These are phyloP conservation scores for Nephrotoma flavescens DNA, from an alignment of 2,888 invertebrate species.

Conservation along the genomic window DNA sequence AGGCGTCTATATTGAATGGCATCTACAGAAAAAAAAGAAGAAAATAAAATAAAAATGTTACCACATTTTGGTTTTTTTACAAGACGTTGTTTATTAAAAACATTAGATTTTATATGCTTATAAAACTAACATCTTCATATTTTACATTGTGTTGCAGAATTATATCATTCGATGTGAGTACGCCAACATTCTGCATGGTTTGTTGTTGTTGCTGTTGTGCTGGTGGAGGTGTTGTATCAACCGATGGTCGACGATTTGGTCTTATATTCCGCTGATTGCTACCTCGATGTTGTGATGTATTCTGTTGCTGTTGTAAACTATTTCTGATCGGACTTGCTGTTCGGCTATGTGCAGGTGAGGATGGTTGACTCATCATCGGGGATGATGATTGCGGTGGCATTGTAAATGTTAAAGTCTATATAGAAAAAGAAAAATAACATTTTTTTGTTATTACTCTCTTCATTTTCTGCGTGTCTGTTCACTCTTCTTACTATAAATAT, in stretches of 20 bases:
- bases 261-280: constrained; percentile 21
- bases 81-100: not conserved
- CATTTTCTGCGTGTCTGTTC: not conserved
- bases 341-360: constrained; percentile 66
- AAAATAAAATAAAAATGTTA: not conserved
- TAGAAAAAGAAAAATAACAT: not conserved
- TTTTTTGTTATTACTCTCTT: not conserved
- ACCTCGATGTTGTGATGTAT: constrained; percentile 19
- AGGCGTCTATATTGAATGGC: not conserved
- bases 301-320: constrained; percentile 15
- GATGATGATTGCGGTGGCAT: constrained; percentile 42
- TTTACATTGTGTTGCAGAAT: constrained; percentile 21
- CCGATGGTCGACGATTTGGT: constrained; percentile 27
- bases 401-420: not conserved
- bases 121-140: constrained; percentile 25
- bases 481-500: not conserved
- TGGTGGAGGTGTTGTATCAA: constrained; percentile 29
- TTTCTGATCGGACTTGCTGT: constrained; percentile 47
- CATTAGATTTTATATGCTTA: not conserved
- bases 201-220: constrained; percentile 1
- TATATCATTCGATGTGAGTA: constrained; percentile 16
- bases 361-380: constrained; percentile 54
- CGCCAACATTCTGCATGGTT: constrained; percentile 10
- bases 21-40: constrained; percentile 18
- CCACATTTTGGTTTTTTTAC: not conserved